phyloP scores from a whole-genome alignment of 2,797 vertebrate species.

The Onychomys arenicola region DNA sequence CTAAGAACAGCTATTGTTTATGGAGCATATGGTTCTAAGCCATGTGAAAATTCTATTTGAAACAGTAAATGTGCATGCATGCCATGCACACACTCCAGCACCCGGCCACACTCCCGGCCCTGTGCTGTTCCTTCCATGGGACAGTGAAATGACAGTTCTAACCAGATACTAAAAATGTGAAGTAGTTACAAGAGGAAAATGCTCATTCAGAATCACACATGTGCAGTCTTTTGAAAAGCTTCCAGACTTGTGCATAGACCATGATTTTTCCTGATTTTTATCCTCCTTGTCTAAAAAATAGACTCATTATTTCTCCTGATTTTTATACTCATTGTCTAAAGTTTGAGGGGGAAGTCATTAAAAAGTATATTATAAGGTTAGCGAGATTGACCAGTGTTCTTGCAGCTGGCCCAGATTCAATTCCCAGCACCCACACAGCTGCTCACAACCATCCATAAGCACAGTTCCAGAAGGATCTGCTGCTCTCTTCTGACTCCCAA shows the following conservation, averaged over 20 bases:
- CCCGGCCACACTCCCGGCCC: background rate
- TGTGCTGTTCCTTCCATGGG: slow-evolving; percentile 31
- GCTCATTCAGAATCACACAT: slow-evolving; percentile 40
- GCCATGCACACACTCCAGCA: accelerated
- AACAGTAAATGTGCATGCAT: background rate
- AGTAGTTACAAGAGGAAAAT: slow-evolving; percentile 59
- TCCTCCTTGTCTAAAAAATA: background rate
- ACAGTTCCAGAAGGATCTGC: background rate
- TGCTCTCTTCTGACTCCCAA: background rate
- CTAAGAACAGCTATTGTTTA: background rate
- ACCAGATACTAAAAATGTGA: slow-evolving; percentile 47
- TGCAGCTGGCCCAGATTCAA: background rate
- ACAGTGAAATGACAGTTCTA: slow-evolving; percentile 49
- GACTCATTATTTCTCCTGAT: background rate
- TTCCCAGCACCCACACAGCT: background rate
- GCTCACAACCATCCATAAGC: background rate
- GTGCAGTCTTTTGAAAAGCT: background rate
- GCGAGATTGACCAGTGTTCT: background rate
- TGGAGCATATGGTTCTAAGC: background rate
- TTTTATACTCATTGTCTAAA: slow-evolving; percentile 55
- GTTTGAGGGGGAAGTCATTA: background rate
- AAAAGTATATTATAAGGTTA: background rate
- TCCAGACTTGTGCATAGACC: slow-evolving; percentile 50
- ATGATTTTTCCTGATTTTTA: slow-evolving; percentile 48
- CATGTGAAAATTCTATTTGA: slow-evolving; percentile 47